phyloP scores from a whole-genome alignment of 2,888 invertebrate genomes.

The Dryobotodes eremita region DNA sequence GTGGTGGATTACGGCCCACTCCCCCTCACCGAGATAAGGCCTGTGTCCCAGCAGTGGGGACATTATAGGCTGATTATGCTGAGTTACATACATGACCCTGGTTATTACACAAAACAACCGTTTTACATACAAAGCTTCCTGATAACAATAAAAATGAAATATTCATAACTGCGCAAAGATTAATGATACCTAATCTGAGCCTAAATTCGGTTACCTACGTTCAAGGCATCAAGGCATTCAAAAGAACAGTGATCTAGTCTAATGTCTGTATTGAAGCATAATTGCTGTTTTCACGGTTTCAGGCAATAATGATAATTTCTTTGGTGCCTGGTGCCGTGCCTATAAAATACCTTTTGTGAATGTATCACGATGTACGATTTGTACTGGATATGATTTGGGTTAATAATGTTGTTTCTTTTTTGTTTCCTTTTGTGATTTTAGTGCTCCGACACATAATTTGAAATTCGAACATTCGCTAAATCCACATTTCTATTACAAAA shows the following conservation, averaged over 20 bases:
- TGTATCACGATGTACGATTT: neutral
- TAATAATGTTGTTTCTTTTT: neutral
- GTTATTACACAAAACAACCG: neutral
- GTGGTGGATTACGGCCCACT: too few species aligned
- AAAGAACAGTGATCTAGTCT: slow-evolving; percentile 35
- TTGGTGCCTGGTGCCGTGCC: slow-evolving; percentile 58
- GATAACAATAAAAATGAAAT: slow-evolving; percentile 27
- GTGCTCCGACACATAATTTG: neutral
- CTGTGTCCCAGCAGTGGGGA: too few species aligned
- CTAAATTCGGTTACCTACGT: slow-evolving; percentile 37
- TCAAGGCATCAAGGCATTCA: slow-evolving; percentile 32
- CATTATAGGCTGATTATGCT: too few species aligned
- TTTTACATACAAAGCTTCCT: neutral
- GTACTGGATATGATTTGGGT: slow-evolving; percentile 39
- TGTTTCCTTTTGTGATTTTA: neutral
- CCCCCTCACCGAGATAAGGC: too few species aligned
- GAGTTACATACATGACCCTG: too few species aligned
- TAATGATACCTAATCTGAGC: slow-evolving; percentile 36
- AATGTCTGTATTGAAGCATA: slow-evolving; percentile 57
- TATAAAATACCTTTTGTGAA: slow-evolving; percentile 56
- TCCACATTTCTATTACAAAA: too few species aligned
- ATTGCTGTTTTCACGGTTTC: slow-evolving; percentile 50
- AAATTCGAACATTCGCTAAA: too few species aligned
- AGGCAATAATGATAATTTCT: slow-evolving; percentile 54
- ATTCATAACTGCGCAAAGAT: slow-evolving; percentile 33